Conservation (phyloP, 2,113 vertebrate genomes). For the Amphiprion ocellaris region DNA sequence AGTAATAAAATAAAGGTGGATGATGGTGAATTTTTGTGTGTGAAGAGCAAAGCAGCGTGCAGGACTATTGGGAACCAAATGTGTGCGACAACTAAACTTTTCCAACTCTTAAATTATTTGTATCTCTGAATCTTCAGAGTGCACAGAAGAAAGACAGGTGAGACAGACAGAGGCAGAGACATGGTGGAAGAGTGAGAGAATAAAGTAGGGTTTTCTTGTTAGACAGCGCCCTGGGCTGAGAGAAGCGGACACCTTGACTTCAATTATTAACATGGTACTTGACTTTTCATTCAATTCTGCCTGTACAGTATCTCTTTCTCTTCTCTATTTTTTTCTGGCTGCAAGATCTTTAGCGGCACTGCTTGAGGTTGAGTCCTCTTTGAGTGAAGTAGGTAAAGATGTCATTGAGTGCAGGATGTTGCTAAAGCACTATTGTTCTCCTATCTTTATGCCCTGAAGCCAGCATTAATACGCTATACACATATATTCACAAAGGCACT, state of each 20-base stretch:
- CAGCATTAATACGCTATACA: conserved; percentile 29
- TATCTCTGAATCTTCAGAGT: conserved; percentile 11
- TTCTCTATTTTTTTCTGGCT: conserved; percentile 20
- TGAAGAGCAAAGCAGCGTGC: background rate
- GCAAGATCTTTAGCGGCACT: conserved; percentile 14
- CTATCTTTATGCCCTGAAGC: conserved; percentile 12
- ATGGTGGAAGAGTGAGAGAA: conserved; percentile 1
- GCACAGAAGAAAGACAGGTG: conserved; percentile 3
- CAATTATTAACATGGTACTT: conserved; percentile 71
- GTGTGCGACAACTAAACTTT: conserved; percentile 5
- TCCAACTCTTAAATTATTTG: conserved; percentile 42
- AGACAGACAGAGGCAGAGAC: conserved; percentile 22
- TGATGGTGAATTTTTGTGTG: background rate
- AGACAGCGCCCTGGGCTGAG: conserved; percentile 58
- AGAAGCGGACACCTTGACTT: conserved; percentile 63
- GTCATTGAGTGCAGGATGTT: background rate
- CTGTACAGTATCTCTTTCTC: conserved; percentile 11
- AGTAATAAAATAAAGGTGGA: background rate
- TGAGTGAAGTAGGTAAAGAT: conserved; percentile 18
- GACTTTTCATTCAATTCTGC: conserved; percentile 56
- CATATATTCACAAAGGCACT: background rate
- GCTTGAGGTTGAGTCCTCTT: background rate
- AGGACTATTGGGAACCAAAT: background rate
- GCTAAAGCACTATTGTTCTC: conserved; percentile 27
- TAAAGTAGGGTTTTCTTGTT: conserved; percentile 45